phyloP scores from a whole-genome alignment of 1,140 invertebrate genomes.

The Megalonaias nervosa region DNA sequence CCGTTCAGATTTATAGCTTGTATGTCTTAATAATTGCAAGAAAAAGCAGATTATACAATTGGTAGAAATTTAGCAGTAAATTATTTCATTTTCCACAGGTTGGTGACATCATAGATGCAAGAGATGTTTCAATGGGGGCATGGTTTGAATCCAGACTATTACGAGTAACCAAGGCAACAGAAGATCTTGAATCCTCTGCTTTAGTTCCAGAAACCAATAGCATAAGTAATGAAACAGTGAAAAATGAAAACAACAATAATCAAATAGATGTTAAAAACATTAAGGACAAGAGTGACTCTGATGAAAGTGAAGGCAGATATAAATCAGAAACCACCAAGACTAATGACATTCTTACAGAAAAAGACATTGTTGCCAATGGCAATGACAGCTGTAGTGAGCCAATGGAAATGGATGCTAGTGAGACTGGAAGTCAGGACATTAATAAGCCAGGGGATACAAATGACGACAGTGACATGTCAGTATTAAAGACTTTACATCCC shows the following conservation, averaged over 20 bases:
- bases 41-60: no score
- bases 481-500: conserved; percentile 13
- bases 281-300: conserved; percentile 7
- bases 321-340: conserved; percentile 11
- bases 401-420: conserved; percentile 17
- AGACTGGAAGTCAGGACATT: conserved; percentile 32
- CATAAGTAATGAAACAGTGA: not conserved
- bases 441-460: conserved; percentile 34
- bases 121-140: conserved; percentile 72
- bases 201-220: conserved; percentile 14
- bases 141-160: conserved; percentile 74
- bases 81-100: conserved; percentile 63
- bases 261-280: conserved; percentile 1
- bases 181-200: not conserved
- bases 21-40: no score
- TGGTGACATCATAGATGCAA: conserved; percentile 82
- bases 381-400: conserved; percentile 6
- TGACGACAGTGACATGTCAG: conserved; percentile 10
- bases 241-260: conserved; percentile 17
- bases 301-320: conserved; percentile 21
- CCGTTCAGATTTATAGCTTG: no score
- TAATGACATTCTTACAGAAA: conserved; percentile 19
- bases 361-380: conserved; percentile 14
- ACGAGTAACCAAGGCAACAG: conserved; percentile 54
- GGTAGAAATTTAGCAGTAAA: no score